These are phyloP conservation scores for Spilarctia lutea DNA, from an alignment of 2,888 invertebrate species.

Conservation along the genomic window DNA sequence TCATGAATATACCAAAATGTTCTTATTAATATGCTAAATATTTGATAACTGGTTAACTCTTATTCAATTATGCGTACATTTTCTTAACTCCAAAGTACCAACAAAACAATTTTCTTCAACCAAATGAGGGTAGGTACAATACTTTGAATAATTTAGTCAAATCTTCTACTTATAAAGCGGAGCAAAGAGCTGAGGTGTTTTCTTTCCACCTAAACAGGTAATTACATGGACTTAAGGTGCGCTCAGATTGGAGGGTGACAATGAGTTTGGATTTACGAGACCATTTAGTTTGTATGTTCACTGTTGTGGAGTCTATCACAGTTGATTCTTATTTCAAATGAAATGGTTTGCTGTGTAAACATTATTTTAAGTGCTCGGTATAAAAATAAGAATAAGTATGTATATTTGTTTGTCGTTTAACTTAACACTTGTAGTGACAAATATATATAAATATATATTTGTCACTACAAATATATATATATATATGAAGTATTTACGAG, in stretches of 20 bases:
- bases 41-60: background rate
- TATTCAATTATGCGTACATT: background rate
- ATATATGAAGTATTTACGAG: no score
- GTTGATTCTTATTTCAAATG: background rate
- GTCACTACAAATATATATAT: no score
- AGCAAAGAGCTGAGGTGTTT: constrained; percentile 57
- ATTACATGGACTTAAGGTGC: constrained; percentile 75
- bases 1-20: no score
- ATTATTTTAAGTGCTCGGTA: no score
- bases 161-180: constrained; percentile 60
- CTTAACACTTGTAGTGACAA: no score
- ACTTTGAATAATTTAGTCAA: constrained; percentile 69
- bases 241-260: constrained; percentile 60
- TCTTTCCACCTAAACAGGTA: constrained; percentile 71
- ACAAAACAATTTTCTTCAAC: constrained; percentile 21
- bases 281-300: background rate
- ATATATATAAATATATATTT: no score
- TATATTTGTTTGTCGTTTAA: no score
- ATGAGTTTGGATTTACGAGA: constrained; percentile 7
- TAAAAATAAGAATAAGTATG: no score
- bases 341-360: background rate
- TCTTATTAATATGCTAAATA: no score
- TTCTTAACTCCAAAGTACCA: constrained; percentile 12
- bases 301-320: background rate
- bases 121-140: constrained; percentile 45